Conservation (phyloP, 2,113 vertebrate genomes). For the Tachycineta bicolor region DNA sequence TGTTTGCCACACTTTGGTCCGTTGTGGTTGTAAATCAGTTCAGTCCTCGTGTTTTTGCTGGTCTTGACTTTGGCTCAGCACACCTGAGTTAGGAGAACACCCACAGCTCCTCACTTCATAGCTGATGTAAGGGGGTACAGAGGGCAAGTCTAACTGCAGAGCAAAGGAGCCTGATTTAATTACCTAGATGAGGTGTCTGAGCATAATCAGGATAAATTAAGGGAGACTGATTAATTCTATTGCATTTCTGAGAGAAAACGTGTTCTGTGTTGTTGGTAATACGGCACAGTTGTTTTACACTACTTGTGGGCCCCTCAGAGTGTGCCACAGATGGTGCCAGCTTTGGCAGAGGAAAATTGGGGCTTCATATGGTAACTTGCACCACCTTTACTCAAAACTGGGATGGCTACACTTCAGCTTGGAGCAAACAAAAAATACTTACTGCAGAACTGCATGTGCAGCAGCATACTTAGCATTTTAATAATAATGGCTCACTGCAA, state of each 20-base stretch:
- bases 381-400: background rate
- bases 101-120: background rate
- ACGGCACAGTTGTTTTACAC: background rate
- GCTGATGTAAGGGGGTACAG: background rate
- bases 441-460: background rate
- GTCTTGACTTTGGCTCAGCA: background rate
- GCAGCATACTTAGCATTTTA: background rate
- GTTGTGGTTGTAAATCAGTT: background rate
- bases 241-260: background rate
- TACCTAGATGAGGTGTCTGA: background rate
- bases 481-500: background rate
- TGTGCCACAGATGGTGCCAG: background rate
- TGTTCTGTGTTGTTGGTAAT: background rate
- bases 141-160: background rate
- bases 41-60: background rate
- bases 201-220: background rate
- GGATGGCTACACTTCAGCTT: background rate
- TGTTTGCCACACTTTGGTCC: background rate
- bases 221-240: background rate
- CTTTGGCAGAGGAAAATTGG: background rate
- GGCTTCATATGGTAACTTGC: background rate
- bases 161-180: background rate
- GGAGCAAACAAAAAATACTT: background rate
- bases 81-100: background rate
- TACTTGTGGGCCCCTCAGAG: background rate